Conservation (phyloP, 2,113 vertebrate genomes). For the Furnarius figulus region DNA sequence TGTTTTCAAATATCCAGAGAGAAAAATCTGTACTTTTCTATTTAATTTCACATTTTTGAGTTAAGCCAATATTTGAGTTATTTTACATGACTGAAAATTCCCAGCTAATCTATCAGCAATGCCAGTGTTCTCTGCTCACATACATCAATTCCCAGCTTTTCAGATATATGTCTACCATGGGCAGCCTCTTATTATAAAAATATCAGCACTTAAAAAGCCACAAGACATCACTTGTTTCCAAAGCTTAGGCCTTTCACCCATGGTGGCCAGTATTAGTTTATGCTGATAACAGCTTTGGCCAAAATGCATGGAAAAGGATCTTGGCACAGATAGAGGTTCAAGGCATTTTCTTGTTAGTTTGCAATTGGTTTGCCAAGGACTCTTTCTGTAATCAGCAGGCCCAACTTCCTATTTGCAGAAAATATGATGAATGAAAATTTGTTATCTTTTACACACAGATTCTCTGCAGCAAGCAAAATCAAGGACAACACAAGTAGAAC, state of each 20-base stretch:
- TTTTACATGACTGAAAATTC: not conserved
- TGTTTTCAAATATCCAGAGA: conserved; percentile 45
- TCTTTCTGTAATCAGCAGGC: not conserved
- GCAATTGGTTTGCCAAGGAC: conserved; percentile 20
- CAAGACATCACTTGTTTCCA: not conserved
- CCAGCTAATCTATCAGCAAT: conserved; percentile 1
- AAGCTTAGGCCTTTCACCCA: not conserved
- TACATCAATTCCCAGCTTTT: not conserved
- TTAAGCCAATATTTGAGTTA: conserved; percentile 17
- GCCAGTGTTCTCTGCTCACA: not conserved
- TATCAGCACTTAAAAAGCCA: not conserved
- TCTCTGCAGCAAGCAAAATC: not conserved
- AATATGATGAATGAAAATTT: not conserved
- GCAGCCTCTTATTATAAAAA: not conserved
- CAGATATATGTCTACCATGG: not conserved
- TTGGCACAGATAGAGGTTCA: not conserved
- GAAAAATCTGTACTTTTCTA: conserved; percentile 31
- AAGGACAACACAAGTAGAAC: not conserved
- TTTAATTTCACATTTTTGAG: conserved; percentile 15
- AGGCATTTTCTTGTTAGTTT: not conserved
- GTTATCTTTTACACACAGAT: not conserved
- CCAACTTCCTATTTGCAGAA: not conserved
- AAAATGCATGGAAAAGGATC: not conserved
- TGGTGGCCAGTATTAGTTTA: not conserved
- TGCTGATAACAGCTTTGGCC: not conserved